Base-by-base conservation (phyloP, 2,888 invertebrate genomes). In the Ormyrus rosae region DNA sequence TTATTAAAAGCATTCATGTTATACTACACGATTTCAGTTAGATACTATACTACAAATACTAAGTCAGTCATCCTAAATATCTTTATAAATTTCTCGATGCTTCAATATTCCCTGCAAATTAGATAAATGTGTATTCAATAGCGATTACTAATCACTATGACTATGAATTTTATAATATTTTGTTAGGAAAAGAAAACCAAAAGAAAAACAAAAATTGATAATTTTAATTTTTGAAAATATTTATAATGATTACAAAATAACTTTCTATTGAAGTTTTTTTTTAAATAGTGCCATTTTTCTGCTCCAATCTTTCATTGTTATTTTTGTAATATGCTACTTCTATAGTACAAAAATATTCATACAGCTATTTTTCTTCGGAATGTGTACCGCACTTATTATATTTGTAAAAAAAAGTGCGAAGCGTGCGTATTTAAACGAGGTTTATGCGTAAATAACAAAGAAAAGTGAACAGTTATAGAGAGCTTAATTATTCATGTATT, bases 401-500 rank as follows among this genome's bases (percentile, higher is more conserved):
- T 80, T 80, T 78, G 67, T 78, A 72, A 58, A 34, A 46, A 34
- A 67, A 67, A 34, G 72, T 78, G 53, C 67, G 55, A 76, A 76
- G 34, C 10, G 13, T 68, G 53, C 51, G 64, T 53, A 50, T 64
- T 60, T 34, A 34, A 56, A 45, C 6, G 51, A 65, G 70, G 6
- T 73, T 53, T 5, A 65, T 53, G 45, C 63, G 34, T 64, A 53
- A 73, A 65, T 13, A 70, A 60, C 2, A 34, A 65, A 74, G 65
- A 51, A 60, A 79, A 55, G 6, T 65, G 9, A 67, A 48, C 34
- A 61, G 46, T 63, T 78, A 68, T 78, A 76, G 50, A 78, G 72
- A 82, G 61, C 64, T 82, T 69, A 76, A 81, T 64, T 77, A 76
- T 65, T 73, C 79, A 55, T 80, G 82, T 80, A 77, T 79, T 79